phyloP scores from a whole-genome alignment of 2,797 vertebrate species.

The Arnoldichthys spilopterus region DNA sequence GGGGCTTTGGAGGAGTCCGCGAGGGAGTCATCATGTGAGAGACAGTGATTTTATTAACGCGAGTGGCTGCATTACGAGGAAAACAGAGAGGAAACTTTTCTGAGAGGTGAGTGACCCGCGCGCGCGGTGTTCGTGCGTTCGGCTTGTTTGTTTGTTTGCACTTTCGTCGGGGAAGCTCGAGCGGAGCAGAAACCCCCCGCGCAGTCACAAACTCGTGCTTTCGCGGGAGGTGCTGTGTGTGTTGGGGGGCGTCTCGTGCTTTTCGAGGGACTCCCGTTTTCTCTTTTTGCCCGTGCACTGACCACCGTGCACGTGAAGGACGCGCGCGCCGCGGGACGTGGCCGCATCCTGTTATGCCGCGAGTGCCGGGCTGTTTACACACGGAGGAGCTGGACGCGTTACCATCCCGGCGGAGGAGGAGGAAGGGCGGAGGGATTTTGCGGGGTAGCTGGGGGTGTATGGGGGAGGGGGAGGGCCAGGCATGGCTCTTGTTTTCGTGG shows the following conservation, averaged over 20 bases:
- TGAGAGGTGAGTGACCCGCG: slow-evolving; percentile 74
- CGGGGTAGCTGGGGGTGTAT: too few species aligned
- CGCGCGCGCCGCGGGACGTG: slow-evolving; percentile 6
- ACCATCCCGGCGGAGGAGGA: slow-evolving; percentile 62
- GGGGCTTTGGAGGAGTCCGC: slow-evolving; percentile 74
- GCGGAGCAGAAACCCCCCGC: slow-evolving; percentile 2
- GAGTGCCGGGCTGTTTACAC: slow-evolving; percentile 45
- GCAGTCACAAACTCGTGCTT: slow-evolving; percentile 69
- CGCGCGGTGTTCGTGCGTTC: slow-evolving; percentile 13
- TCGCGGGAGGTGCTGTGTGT: background rate
- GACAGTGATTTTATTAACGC: slow-evolving; percentile 62
- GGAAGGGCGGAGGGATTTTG: slow-evolving; percentile 37
- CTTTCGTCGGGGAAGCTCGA: background rate
- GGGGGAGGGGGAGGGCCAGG: slow-evolving; percentile 60
- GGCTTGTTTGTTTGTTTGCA: background rate
- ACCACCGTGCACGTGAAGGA: slow-evolving; percentile 5
- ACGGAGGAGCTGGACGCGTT: slow-evolving; percentile 55
- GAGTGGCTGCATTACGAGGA: slow-evolving; percentile 74
- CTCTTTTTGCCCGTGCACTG: background rate
- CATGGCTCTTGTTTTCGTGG: slow-evolving; percentile 69
- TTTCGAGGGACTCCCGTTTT: too few species aligned
- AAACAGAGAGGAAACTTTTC: slow-evolving; percentile 60
- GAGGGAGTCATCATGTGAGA: slow-evolving; percentile 82
- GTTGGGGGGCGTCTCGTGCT: background rate
- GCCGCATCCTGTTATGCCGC: slow-evolving; percentile 80